phyloP scores from a whole-genome alignment of 2,888 invertebrate genomes.

The Plemyria rubiginata region DNA sequence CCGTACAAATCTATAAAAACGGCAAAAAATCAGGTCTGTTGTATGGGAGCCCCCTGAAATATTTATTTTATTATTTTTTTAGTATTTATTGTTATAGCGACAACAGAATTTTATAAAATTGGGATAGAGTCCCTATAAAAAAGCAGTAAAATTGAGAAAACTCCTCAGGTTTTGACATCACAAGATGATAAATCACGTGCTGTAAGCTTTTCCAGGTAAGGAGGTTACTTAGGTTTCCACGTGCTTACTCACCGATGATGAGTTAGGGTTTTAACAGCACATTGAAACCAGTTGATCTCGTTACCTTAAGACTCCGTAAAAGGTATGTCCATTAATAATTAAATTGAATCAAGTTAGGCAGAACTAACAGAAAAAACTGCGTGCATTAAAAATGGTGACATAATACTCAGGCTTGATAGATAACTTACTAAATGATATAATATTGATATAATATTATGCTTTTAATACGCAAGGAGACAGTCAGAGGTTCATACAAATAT shows the following conservation, averaged over 20 bases:
- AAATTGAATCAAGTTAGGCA: background rate
- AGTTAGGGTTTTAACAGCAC: slow-evolving; percentile 16
- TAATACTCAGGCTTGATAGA: background rate
- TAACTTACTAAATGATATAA: background rate
- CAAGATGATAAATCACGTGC: slow-evolving; percentile 3
- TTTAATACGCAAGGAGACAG: too few relatives aligned
- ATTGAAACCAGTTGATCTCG: background rate
- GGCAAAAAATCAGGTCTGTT: too few relatives aligned
- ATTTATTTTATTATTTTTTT: too few relatives aligned
- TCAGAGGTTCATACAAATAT: too few relatives aligned
- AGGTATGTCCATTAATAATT: background rate
- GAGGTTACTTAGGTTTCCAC: slow-evolving; percentile 17
- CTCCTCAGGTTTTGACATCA: slow-evolving; percentile 20
- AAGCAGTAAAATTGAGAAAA: background rate
- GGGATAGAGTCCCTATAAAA: background rate
- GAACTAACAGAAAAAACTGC: background rate
- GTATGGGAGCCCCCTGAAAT: too few relatives aligned
- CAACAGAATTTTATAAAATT: too few relatives aligned
- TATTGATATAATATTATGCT: too few relatives aligned
- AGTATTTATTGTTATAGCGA: too few relatives aligned
- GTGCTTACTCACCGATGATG: slow-evolving; percentile 21
- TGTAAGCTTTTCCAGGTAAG: slow-evolving; percentile 29
- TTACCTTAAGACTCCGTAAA: background rate
- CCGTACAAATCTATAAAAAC: too few relatives aligned
- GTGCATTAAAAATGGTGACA: background rate